Evolutionary conservation across 2,797 vertebrate genomes (phyloP).

Genomic region (Gadopsis bispinosus): DNA sequence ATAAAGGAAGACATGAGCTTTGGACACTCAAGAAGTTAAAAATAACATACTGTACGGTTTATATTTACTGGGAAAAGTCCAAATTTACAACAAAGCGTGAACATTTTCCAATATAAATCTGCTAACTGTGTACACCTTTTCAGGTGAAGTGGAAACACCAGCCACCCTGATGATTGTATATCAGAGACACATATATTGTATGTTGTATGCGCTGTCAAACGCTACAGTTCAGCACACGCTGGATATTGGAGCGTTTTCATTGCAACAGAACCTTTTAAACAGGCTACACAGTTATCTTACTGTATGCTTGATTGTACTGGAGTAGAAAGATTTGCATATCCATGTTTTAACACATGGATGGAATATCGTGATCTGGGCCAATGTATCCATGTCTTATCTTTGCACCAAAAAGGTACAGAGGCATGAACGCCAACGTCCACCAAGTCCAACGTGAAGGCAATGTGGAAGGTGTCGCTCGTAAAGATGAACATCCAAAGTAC

Average conservation of each 20-base stretch:
- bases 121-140: conserved; percentile 12
- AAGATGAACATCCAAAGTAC: no score
- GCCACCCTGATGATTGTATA: not conserved
- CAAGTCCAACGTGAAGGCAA: no score
- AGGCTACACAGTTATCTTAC: no score
- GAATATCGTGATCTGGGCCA: no score
- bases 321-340: no score
- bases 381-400: no score
- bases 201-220: not conserved
- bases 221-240: not conserved
- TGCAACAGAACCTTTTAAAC: not conserved
- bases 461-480: no score
- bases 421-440: no score
- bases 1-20: not conserved
- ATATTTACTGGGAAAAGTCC: conserved; percentile 7
- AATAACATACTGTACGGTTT: not conserved
- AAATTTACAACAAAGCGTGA: not conserved
- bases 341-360: no score
- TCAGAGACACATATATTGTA: conserved; percentile 11
- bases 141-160: not conserved
- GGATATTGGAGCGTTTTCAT: not conserved
- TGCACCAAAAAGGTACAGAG: no score
- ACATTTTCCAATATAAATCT: conserved; percentile 1
- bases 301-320: no score
- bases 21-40: not conserved